These are phyloP conservation scores for zebrafish (Danio rerio) DNA, from an alignment of 2,113 vertebrate species.

Conservation along the genomic window GRCz12tu NC_133180.1:29575501-29576000, in stretches of 20 bases:
- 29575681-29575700: neutral
- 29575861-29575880: neutral
- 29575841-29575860: neutral
- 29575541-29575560: too few species aligned
- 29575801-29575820: neutral
- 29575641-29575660: too few species aligned
- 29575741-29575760: neutral
- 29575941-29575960: slow-evolving; percentile 24
- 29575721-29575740: neutral
- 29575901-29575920: neutral
- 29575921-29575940: neutral
- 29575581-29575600: too few species aligned
- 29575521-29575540: too few species aligned
- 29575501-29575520: too few species aligned
- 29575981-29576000: slow-evolving; percentile 29
- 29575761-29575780: neutral
- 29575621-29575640: too few species aligned
- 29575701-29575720: neutral
- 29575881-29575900: neutral
- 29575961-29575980: slow-evolving; percentile 35
- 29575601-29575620: too few species aligned
- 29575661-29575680: too few species aligned
- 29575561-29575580: too few species aligned
- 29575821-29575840: neutral
- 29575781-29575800: neutral